A percentile compares a stretch with the other conserved stretches of the same genome.
phyloP scores from a whole-genome alignment of 2,888 invertebrate species.

The Reticulitermes lucifugus region DNA sequence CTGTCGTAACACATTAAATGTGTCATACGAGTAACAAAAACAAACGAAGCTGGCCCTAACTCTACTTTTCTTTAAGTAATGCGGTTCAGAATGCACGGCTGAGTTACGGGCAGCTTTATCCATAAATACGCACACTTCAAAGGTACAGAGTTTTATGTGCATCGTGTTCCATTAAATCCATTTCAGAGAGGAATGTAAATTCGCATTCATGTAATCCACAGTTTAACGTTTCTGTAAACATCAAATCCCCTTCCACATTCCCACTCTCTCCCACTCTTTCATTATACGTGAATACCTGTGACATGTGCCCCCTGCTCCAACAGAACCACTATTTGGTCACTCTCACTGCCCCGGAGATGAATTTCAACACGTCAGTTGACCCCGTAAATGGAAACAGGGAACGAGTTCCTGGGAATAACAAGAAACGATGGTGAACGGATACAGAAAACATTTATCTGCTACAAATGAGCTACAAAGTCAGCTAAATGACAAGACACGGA shows the following conservation, averaged over 20 bases:
- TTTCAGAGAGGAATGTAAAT: neutral
- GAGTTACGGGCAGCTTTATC: neutral
- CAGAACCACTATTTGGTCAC: neutral
- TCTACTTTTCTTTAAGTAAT: too few relatives aligned
- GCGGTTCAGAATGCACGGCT: neutral
- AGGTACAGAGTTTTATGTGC: neutral
- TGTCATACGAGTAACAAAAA: too few relatives aligned
- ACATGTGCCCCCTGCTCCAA: neutral
- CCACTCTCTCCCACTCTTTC: neutral
- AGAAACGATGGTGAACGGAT: too few relatives aligned
- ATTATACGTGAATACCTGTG: neutral
- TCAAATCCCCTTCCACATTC: neutral
- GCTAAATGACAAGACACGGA: too few relatives aligned
- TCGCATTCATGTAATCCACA: slow-evolving; percentile 2
- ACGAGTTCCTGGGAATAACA: too few relatives aligned
- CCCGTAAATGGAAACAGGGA: too few relatives aligned
- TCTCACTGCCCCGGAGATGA: neutral
- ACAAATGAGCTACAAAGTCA: too few relatives aligned
- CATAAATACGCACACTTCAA: neutral
- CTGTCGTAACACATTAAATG: too few relatives aligned
- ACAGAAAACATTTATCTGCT: too few relatives aligned
- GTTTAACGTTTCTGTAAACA: slow-evolving; percentile 25
- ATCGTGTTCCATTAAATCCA: slow-evolving; percentile 8
- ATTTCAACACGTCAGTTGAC: neutral
- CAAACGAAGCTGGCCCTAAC: too few relatives aligned